Conservation (phyloP, 2,888 invertebrate genomes). For the Augochlorella aurata region DNA sequence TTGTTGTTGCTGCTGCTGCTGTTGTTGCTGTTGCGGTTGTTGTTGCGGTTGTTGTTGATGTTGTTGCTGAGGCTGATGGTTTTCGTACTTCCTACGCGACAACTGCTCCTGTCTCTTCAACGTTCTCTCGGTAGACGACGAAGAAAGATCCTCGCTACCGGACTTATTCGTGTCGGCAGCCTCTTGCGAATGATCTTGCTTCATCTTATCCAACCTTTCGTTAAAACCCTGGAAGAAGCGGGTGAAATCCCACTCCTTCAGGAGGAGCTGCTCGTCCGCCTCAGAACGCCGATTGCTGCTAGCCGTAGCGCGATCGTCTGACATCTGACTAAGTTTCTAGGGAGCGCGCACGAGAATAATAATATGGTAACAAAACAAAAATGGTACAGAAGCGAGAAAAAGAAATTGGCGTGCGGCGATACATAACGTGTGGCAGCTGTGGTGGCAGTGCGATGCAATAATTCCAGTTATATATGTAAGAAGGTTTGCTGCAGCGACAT, state of each 20-base stretch:
- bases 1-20: conserved; percentile 80
- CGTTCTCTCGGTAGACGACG: conserved; percentile 72
- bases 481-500: conserved; percentile 51
- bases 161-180: conserved; percentile 61
- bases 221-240: conserved; percentile 88
- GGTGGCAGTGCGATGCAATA: conserved; percentile 58
- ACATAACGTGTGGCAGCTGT: conserved; percentile 71
- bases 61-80: conserved; percentile 65
- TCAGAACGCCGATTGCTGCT: conserved; percentile 82
- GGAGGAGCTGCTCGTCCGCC: conserved; percentile 89
- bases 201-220: conserved; percentile 80
- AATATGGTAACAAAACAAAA: conserved; percentile 70
- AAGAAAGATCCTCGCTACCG: conserved; percentile 71
- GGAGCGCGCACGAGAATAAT: conserved; percentile 71
- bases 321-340: conserved; percentile 79
- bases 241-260: conserved; percentile 94
- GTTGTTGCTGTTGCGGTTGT: conserved; percentile 69
- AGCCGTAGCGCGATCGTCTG: conserved; percentile 76
- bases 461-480: conserved; percentile 42
- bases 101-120: conserved; percentile 72
- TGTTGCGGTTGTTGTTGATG: conserved; percentile 80
- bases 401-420: conserved; percentile 79
- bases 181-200: conserved; percentile 80
- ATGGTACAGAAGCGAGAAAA: conserved; percentile 70
- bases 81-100: conserved; percentile 69